Percentiles rank a stretch among this genome's conserved stretches.
Conservation (phyloP, 2,113 vertebrate species). For the Tupaia tana region DNA sequence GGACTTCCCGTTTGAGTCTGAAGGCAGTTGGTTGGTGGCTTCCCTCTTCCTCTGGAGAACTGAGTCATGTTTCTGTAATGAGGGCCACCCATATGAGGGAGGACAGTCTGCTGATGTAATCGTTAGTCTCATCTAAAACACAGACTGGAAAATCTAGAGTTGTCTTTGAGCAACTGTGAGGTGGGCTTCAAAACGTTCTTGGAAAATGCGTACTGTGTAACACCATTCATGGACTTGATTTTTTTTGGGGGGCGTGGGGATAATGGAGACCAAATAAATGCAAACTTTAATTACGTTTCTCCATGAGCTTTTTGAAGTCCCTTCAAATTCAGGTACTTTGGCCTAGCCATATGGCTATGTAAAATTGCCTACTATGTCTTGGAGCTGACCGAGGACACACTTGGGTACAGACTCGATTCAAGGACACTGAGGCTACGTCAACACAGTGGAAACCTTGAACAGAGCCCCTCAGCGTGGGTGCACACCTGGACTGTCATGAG, state of each 20-base stretch:
- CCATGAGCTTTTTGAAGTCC: no score
- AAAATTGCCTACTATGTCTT: no score
- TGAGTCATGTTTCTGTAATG: not conserved
- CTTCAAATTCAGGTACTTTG: accelerated
- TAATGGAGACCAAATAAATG: no score
- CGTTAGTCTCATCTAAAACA: not conserved
- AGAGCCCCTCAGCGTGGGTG: not conserved
- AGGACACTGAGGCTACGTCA: not conserved
- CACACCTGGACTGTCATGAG: not conserved
- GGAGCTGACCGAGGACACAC: not conserved
- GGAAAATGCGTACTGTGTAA: no score
- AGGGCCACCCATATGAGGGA: not conserved
- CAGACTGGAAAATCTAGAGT: not conserved
- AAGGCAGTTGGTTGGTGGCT: not conserved
- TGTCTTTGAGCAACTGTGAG: no score
- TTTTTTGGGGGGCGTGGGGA: no score
- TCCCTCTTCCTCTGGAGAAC: not conserved
- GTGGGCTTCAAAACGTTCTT: no score
- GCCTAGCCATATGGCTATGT: not conserved
- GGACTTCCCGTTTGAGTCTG: not conserved
- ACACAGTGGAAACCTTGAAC: accelerated
- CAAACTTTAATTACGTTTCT: no score
- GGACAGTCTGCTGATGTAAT: no score
- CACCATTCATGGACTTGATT: no score
- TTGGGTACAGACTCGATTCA: no score